A percentile compares a stretch with the other conserved stretches of the same genome.
Conservation (phyloP, 2,888 invertebrate species). For the Nephrocerus scutellatus region DNA sequence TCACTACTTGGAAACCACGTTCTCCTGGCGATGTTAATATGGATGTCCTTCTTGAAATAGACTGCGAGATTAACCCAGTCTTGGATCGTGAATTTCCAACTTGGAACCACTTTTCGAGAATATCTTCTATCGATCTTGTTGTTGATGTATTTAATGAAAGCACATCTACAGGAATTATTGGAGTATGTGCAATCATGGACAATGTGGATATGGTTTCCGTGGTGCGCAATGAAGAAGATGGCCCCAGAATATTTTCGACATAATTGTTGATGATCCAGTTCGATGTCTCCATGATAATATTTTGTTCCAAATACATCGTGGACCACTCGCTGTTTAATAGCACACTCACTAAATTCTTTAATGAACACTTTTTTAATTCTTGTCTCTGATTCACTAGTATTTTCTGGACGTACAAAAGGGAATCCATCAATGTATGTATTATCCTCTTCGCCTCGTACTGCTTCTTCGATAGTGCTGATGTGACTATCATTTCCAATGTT, state of each 20-base stretch:
- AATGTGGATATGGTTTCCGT: conserved; percentile 10
- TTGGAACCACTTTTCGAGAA: conserved; percentile 17
- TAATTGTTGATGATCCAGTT: too few relatives aligned
- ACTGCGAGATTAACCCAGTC: conserved; percentile 19
- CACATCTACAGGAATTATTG: conserved; percentile 11
- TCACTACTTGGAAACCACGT: conserved; percentile 18
- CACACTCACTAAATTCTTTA: neutral
- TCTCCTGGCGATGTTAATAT: conserved; percentile 16
- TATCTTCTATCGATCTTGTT: conserved; percentile 14
- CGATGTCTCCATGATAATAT: neutral
- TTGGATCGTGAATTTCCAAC: conserved; percentile 15
- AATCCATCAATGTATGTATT: too few relatives aligned
- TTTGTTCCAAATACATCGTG: neutral
- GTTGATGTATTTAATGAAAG: conserved; percentile 5
- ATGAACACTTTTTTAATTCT: neutral
- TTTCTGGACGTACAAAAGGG: conserved; percentile 1
- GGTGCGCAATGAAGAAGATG: too few relatives aligned
- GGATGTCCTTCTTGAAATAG: conserved; percentile 14
- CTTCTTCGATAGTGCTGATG: too few relatives aligned
- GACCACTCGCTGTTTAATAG: conserved; percentile 2
- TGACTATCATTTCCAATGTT: too few relatives aligned
- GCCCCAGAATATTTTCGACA: too few relatives aligned
- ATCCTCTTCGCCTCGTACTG: too few relatives aligned
- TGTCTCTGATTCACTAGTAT: neutral
- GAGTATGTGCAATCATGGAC: conserved; percentile 11